These are phyloP conservation scores for Sebastolobus altivelis DNA, from an alignment of 2,797 vertebrate genomes.

Conservation along the genomic window DNA sequence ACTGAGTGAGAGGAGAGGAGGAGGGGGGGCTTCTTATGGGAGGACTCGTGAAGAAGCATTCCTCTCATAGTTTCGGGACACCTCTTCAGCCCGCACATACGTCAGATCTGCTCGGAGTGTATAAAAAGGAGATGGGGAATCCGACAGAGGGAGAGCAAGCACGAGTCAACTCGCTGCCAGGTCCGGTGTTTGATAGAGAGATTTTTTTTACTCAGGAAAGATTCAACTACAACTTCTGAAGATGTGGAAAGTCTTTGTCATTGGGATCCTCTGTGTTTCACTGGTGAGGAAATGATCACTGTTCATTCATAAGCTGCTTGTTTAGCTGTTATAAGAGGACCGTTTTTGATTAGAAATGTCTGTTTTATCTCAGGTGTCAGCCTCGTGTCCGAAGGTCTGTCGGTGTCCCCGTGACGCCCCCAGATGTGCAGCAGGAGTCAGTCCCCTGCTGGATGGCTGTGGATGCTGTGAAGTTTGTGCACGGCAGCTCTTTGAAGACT, in stretches of 20 bases:
- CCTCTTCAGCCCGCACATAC: slow-evolving; percentile 85
- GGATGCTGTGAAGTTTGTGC: slow-evolving; percentile 92
- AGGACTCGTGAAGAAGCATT: slow-evolving; percentile 87
- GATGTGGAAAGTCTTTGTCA: slow-evolving; percentile 64
- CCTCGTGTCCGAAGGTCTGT: slow-evolving; percentile 87
- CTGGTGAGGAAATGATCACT: slow-evolving; percentile 62
- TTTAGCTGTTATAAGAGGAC: neutral
- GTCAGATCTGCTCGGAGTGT: slow-evolving; percentile 83
- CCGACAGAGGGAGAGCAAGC: slow-evolving; percentile 46
- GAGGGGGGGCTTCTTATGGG: slow-evolving; percentile 62
- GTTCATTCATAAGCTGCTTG: neutral
- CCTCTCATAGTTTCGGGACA: slow-evolving; percentile 90
- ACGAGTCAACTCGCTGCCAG: slow-evolving; percentile 1
- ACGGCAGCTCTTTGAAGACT: slow-evolving; percentile 93
- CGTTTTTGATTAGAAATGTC: neutral
- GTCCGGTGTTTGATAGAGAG: slow-evolving; percentile 15
- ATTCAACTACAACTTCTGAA: slow-evolving; percentile 21
- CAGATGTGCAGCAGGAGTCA: slow-evolving; percentile 88
- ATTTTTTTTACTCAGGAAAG: slow-evolving; percentile 21
- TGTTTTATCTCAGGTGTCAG: slow-evolving; percentile 79
- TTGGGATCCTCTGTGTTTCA: slow-evolving; percentile 40
- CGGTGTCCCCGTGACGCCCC: slow-evolving; percentile 85
- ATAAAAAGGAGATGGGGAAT: slow-evolving; percentile 83
- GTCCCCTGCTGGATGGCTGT: slow-evolving; percentile 86
- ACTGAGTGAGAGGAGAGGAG: neutral